Evolutionary conservation across 2,113 vertebrate species (phyloP), one percentile per base, ranked within the genome.

Genomic region (Ornithorhynchus anatinus): DNA sequence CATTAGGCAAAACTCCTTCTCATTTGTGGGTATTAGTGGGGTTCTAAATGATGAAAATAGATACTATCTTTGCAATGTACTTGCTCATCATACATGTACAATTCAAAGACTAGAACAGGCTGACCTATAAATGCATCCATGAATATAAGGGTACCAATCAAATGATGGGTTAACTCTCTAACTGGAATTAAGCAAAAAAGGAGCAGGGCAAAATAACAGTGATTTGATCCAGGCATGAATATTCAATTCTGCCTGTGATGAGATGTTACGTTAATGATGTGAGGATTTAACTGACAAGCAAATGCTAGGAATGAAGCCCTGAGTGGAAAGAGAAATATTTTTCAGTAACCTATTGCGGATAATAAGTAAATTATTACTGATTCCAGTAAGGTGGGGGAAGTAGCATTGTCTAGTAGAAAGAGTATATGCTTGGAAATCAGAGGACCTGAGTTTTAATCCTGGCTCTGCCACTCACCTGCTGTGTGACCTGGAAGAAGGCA

Each of bases 251-350:
- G 59, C 8, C 64, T 80, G 47, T 73, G 38, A 86, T 77, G 38
- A 86, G 74, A 88, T 73, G 44, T 65, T 71, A 70, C 59, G 79
- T 72, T 68, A 85, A 59, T 77, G 43, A 72, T 77, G 44, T 75
- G 69, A 60, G 37, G 57, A 71, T 79, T 75, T 81, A 50, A 72
- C 59, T 81, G 78, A 75, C 63, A 81, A 72, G 75, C 31, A 67
- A 77, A 75, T 71, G 52, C 52, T 75, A 29, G 72, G 59, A 72
- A 72, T 68, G 74, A 74, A n/a, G 67, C 82, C 72, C n/a, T 45
- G 70, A 80, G 74, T 58, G 22, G 57, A 71, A 88, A 89, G 32
- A 70, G 87, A 91, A 69, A 88, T 48, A 23, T 83, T 84, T 89
- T 86, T 63, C 51, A 84, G 64, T 81, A 85, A 40, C 1, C 27